These are phyloP conservation scores for Laticauda colubrina DNA, from an alignment of 2,113 vertebrate species.

Conservation along the genomic window DNA sequence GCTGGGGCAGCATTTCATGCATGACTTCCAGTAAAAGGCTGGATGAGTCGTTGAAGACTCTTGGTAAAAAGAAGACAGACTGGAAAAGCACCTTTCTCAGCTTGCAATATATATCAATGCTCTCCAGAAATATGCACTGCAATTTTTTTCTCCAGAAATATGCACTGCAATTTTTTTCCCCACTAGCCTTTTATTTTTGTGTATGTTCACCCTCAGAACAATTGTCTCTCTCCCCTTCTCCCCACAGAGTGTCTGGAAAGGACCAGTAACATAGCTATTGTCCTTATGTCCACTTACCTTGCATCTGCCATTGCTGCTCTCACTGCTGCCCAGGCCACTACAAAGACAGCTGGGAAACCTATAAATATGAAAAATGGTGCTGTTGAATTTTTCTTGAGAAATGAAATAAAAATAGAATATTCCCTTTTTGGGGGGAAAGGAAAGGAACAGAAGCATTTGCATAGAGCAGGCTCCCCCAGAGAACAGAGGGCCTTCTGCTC, in stretches of 20 bases:
- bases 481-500: too few species aligned
- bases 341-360: constrained; percentile 86
- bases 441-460: neutral
- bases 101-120: neutral
- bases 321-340: constrained; percentile 80
- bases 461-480: neutral
- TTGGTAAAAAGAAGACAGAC: neutral
- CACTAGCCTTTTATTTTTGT: neutral
- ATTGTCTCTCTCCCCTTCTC: neutral
- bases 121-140: neutral
- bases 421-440: neutral
- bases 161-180: neutral
- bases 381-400: constrained; percentile 10
- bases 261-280: neutral
- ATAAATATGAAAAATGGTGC: constrained; percentile 37
- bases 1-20: neutral
- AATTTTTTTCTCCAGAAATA: neutral
- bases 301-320: constrained; percentile 79
- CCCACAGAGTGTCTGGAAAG: neutral
- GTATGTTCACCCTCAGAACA: neutral
- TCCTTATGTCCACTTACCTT: constrained; percentile 69
- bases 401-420: neutral
- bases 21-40: neutral
- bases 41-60: neutral
- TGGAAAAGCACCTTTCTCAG: neutral